Base-by-base conservation (phyloP, 2,888 invertebrate genomes). In the Cephus spinipes region DNA sequence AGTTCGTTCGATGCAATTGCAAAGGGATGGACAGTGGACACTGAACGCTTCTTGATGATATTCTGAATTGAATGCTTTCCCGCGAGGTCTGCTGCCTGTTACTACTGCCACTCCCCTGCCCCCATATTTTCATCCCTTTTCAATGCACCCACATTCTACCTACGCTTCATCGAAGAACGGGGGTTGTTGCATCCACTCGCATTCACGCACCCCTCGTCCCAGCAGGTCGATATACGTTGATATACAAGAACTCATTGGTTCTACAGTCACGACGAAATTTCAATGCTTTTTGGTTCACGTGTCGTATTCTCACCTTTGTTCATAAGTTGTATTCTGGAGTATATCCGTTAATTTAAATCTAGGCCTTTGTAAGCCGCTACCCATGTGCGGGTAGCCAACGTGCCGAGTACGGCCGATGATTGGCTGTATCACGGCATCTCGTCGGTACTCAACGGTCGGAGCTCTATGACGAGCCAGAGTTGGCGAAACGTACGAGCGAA, bases 161-260 rank as follows among this genome's bases (percentile, higher is more conserved):
- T 71, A 32, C 71, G 23, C 23, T 35, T 33, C 34, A 35, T 32
- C 74, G 33, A 74, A 74, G 74, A 11, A 36, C 74, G 23, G 80
- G 83, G 79, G 55, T 81, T 79, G 79, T 74, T 87, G 84, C 86
- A 86, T 86, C 86, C 86, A 55, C 85, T 87, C 85, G 81, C 81
- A 83, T 81, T 79, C 86, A 84, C 85, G 83, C 85, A 87, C 84
- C 88, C 87, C 86, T 86, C 84, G 84, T 82, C 9, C 79, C 81
- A 77, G 79, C 85, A 88, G 88, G 89, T 89, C 89, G 89, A 90
- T 89, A 89, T 84, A 85, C 82, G 82, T 81, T 80, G 82, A 85
- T 81, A 55, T 23, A 82, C 12, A 71, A 31, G 71, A 71, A 31
- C 11, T 31, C 71, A 23, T 15, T 32, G 71, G 32, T 15, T 31